These are phyloP conservation scores for Xiphorhynchus erythropygius DNA, from an alignment of 2,797 vertebrate species.

Conservation along the genomic window DNA sequence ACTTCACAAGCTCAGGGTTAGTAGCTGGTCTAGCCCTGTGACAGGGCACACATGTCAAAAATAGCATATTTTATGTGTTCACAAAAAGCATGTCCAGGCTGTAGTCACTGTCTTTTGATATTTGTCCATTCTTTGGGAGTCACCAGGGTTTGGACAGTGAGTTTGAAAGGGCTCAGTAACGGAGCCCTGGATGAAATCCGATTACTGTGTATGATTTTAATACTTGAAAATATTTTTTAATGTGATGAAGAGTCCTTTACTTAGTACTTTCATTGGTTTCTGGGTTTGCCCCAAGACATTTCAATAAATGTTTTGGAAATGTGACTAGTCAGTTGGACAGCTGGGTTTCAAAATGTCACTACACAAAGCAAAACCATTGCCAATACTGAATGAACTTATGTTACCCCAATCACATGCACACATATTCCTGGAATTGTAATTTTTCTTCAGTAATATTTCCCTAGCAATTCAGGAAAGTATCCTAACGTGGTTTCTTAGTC, in stretches of 20 bases:
- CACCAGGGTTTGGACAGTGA: not conserved
- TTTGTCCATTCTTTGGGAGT: not conserved
- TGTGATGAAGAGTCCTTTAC: not conserved
- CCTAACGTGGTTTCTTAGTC: slow-evolving; percentile 18
- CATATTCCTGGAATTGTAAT: slow-evolving; percentile 63
- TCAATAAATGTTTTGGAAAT: slow-evolving; percentile 45
- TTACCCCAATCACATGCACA: slow-evolving; percentile 59
- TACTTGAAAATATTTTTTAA: slow-evolving; percentile 17
- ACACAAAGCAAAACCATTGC: slow-evolving; percentile 39
- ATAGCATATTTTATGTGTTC: not conserved
- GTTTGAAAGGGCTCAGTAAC: not conserved
- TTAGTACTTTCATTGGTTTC: not conserved
- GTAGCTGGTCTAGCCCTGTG: not conserved
- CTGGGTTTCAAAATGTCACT: slow-evolving; percentile 53
- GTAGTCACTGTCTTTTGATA: not conserved
- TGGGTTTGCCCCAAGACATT: slow-evolving; percentile 28
- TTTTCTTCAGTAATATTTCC: slow-evolving; percentile 59
- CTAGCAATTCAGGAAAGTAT: slow-evolving; percentile 22
- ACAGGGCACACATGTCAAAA: not conserved
- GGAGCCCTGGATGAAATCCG: not conserved
- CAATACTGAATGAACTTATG: slow-evolving; percentile 53
- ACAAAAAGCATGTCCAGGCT: not conserved
- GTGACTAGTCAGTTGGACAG: slow-evolving; percentile 13
- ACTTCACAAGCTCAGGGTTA: not conserved
- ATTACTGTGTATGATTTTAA: not conserved